These are phyloP conservation scores for Pseudonaja textilis DNA, from an alignment of 2,113 vertebrate genomes.

Conservation along the genomic window DNA sequence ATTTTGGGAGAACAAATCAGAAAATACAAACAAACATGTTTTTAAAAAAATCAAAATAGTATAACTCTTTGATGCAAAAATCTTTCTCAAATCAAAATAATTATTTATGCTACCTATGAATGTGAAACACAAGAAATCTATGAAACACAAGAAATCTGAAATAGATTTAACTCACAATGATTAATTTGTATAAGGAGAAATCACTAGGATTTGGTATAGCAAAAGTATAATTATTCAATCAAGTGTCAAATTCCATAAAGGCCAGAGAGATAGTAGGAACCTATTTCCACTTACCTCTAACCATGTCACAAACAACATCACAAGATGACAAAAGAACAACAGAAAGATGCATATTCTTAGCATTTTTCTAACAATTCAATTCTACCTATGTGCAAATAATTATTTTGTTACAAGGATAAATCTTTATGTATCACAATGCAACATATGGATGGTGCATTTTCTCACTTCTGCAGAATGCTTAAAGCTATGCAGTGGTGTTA, in stretches of 20 bases:
- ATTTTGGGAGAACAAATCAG: conserved; percentile 10
- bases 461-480: not conserved
- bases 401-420: not conserved
- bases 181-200: not conserved
- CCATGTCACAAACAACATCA: not conserved
- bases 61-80: not conserved
- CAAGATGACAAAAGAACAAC: not conserved
- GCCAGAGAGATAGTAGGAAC: conserved; percentile 1
- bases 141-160: not conserved
- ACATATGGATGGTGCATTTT: not conserved
- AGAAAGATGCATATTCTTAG: not conserved
- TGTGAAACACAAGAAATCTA: not conserved
- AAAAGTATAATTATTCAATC: not conserved
- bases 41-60: not conserved
- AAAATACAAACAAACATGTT: not conserved
- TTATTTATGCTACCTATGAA: not conserved
- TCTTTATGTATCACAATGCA: not conserved
- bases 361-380: not conserved
- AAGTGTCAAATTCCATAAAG: not conserved
- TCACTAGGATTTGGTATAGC: not conserved
- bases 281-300: not conserved
- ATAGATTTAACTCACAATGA: not conserved
- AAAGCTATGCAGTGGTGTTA: not conserved
- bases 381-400: not conserved
- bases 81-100: not conserved